Evolutionary conservation across 2,888 invertebrate genomes (phyloP).

Genomic region (Cryptus armator): DNA sequence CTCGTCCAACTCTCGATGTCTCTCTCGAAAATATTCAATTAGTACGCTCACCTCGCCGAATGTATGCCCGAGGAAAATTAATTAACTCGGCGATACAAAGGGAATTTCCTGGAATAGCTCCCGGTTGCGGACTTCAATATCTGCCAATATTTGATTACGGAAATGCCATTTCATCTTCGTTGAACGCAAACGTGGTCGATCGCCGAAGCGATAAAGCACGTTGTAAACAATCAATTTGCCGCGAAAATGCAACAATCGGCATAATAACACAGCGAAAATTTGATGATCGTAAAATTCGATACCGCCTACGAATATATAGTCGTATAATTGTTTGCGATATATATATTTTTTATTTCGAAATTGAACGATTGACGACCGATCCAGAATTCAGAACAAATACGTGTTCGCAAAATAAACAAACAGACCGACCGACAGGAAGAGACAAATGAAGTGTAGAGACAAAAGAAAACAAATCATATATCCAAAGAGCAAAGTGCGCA

Average conservation of each 20-base stretch:
- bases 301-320: too few species aligned
- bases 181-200: too few species aligned
- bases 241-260: too few species aligned
- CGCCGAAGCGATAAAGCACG: too few species aligned
- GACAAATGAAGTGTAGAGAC: constrained; percentile 7
- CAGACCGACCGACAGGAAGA: not conserved
- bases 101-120: not conserved
- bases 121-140: not conserved
- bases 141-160: not conserved
- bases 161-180: not conserved
- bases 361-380: too few species aligned
- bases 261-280: too few species aligned
- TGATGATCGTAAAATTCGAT: too few species aligned
- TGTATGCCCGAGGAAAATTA: constrained; percentile 38
- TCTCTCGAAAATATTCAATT: constrained; percentile 43
- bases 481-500: constrained; percentile 10
- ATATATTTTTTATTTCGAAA: too few species aligned
- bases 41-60: not conserved
- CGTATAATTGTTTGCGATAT: too few species aligned
- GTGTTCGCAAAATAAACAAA: not conserved
- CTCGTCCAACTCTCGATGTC: not conserved
- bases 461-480: not conserved
- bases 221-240: too few species aligned
- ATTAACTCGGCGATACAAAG: constrained; percentile 24
- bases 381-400: not conserved